phyloP scores from a whole-genome alignment of 1,140 invertebrate species.

The Lethocerus indicus region DNA sequence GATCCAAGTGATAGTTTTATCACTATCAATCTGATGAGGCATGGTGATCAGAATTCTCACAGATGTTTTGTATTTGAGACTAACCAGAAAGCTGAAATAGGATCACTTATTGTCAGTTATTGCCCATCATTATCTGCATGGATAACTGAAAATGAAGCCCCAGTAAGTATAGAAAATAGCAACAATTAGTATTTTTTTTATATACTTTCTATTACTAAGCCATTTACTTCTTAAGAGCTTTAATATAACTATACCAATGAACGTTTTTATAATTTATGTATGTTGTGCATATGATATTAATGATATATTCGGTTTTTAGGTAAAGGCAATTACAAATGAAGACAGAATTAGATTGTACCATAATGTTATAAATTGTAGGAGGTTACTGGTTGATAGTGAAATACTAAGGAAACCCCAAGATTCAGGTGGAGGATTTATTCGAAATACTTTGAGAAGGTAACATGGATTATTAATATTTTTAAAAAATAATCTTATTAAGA shows the following conservation, averaged over 20 bases:
- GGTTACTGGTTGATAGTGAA: conserved; percentile 67
- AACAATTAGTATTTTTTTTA: background rate
- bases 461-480: too few species aligned
- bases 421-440: conserved; percentile 56
- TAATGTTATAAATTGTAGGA: conserved; percentile 58
- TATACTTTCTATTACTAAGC: background rate
- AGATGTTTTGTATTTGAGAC: conserved; percentile 92
- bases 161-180: conserved; percentile 26
- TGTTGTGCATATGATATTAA: too few species aligned
- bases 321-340: conserved; percentile 57
- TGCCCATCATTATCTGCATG: conserved; percentile 68
- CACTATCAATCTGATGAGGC: conserved; percentile 51
- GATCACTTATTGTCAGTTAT: conserved; percentile 81
- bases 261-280: too few species aligned
- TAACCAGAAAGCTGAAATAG: conserved; percentile 74
- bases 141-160: conserved; percentile 65
- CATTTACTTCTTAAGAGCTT: background rate
- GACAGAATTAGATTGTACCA: conserved; percentile 65
- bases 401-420: conserved; percentile 67
- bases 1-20: conserved; percentile 86
- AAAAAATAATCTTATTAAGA: too few species aligned
- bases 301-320: too few species aligned
- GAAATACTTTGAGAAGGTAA: conserved; percentile 65
- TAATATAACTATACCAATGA: background rate
- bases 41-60: conserved; percentile 30